Base-by-base conservation (phyloP, 1,140 invertebrate genomes). In the Papilio polytes region DNA sequence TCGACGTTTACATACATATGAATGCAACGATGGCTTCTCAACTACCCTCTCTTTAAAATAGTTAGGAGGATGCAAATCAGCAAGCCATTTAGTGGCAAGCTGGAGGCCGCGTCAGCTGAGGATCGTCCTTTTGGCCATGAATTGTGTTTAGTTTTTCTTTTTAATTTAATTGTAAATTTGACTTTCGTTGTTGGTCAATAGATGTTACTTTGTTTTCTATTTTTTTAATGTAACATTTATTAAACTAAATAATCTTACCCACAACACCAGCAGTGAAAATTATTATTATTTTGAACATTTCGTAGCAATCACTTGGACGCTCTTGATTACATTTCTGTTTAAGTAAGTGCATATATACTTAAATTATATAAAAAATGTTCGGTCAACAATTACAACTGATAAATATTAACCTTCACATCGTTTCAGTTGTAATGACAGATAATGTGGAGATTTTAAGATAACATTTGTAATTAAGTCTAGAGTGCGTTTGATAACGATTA, bases 321-420 rank as follows among this genome's bases (percentile, higher is more conserved):
- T 89, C 85, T 88, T 80, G 74, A 82, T 70, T 73, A 56, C 9
- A 36, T 48, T 78, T 12, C 74, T 74, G 81, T 56, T n/a, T 22
- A 84, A 15, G 74, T 44, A 66, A 59, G 63, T 66, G 78, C 73
- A 89, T 90, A 85, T 89, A 90, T 91, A 91, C 85, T 84, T 81
- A 81, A 74, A 63, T 85, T 76, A 90, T 91, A 87, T 89, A 90
- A 90, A 90, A 90, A 85, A 87, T 81, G 88, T 87, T 90, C 78
- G 86, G 87, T 89, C 87, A 89, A 90, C 82, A 90, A 89, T 88
- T 85, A 87, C 85, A 88, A 86, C 85, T 87, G 90, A 92, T 92
- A 90, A 88, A 70, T 53, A 77, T 74, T 81, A 83, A 85, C 90
- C 90, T 91, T 92, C 89, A 91, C 90, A 91, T 85, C 84, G 88